Percentiles rank a stretch among this genome's conserved stretches.
Evolutionary conservation across 1,140 invertebrate genomes (phyloP).

Genomic region (Pseudomyrmex pallidus): DNA sequence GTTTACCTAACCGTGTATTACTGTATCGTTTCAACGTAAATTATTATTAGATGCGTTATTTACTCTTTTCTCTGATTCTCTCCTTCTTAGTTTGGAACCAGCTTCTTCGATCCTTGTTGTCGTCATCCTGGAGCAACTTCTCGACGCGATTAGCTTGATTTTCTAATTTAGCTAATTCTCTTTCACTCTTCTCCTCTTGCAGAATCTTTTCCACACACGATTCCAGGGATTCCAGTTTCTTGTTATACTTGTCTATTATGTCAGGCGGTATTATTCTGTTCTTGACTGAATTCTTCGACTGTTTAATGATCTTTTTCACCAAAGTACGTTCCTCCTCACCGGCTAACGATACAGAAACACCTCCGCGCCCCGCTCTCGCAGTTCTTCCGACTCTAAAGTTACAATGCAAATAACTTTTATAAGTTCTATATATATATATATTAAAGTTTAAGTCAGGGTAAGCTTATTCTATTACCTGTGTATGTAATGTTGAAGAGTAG

Average conservation of each 20-base stretch:
- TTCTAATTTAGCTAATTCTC: slow-evolving; percentile 93
- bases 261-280: slow-evolving; percentile 94
- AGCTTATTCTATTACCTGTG: slow-evolving; percentile 87
- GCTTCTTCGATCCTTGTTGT: slow-evolving; percentile 84
- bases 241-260: slow-evolving; percentile 94
- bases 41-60: slow-evolving; percentile 72
- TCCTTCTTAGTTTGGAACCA: slow-evolving; percentile 97
- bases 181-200: slow-evolving; percentile 94
- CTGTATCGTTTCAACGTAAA: background rate
- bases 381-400: slow-evolving; percentile 93
- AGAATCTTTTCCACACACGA: slow-evolving; percentile 92
- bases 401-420: background rate
- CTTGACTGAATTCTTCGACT: slow-evolving; percentile 94
- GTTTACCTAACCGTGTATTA: background rate
- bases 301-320: slow-evolving; percentile 96
- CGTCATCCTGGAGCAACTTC: slow-evolving; percentile 88
- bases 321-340: slow-evolving; percentile 96
- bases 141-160: slow-evolving; percentile 93
- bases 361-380: slow-evolving; percentile 95
- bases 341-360: slow-evolving; percentile 96
- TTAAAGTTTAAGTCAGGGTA: slow-evolving; percentile 73
- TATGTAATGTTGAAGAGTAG: slow-evolving; percentile 97
- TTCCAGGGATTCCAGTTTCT: slow-evolving; percentile 90
- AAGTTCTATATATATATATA: background rate
- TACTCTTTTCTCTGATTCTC: slow-evolving; percentile 91